Evolutionary conservation across 53 echinoderm and acorn worm genomes (phyloP).

Genomic region (Astropecten irregularis): DNA sequence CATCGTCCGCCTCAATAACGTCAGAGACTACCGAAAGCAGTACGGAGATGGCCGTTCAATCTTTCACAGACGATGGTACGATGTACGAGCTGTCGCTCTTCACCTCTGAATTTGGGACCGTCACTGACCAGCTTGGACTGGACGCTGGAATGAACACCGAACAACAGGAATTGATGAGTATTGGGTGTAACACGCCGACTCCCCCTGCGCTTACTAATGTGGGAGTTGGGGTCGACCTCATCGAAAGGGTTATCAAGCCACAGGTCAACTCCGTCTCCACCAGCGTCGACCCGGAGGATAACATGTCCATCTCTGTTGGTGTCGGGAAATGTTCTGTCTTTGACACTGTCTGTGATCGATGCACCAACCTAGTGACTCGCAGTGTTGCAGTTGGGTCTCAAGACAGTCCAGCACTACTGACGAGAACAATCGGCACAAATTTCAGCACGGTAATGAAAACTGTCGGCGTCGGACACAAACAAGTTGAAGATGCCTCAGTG

Average conservation of each 20-base stretch:
- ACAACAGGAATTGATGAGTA: slow-evolving; percentile 27
- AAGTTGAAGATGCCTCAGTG: slow-evolving; percentile 27
- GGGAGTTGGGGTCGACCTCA: slow-evolving; percentile 37
- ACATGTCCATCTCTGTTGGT: slow-evolving; percentile 30
- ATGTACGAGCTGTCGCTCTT: slow-evolving; percentile 2
- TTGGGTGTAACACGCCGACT: slow-evolving; percentile 27
- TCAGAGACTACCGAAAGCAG: slow-evolving; percentile 46
- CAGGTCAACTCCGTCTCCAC: slow-evolving; percentile 36
- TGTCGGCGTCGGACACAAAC: slow-evolving; percentile 72
- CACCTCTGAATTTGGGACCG: slow-evolving; percentile 16
- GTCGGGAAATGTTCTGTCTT: slow-evolving; percentile 69
- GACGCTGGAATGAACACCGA: slow-evolving; percentile 44
- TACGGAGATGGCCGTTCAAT: slow-evolving; percentile 41
- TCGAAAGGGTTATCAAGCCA: slow-evolving; percentile 30
- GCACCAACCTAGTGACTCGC: slow-evolving; percentile 63
- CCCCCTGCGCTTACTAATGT: slow-evolving; percentile 33
- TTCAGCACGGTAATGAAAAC: slow-evolving; percentile 68
- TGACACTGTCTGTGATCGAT: slow-evolving; percentile 75
- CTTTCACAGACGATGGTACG: slow-evolving; percentile 18
- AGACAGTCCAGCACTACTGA: slow-evolving; percentile 6
- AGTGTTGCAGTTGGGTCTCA: slow-evolving; percentile 66
- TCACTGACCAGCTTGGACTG: slow-evolving; percentile 36
- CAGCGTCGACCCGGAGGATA: slow-evolving; percentile 6
- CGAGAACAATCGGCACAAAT: slow-evolving; percentile 78
- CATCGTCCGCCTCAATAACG: slow-evolving; percentile 13